Conservation (phyloP, 2,113 vertebrate genomes). For the Phylloscopus trochiloides region DNA sequence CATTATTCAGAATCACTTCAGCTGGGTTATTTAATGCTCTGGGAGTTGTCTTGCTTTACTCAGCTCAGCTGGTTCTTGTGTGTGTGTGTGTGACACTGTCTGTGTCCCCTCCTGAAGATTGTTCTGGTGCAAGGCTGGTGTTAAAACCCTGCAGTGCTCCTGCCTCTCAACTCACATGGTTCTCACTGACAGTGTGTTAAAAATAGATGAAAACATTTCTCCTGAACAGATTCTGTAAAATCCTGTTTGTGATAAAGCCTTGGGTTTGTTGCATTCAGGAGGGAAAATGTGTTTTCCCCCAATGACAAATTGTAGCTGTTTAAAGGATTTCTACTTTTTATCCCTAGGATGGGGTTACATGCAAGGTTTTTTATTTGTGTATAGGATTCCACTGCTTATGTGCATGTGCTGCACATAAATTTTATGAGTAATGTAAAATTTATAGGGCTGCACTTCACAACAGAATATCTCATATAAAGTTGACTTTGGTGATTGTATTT, state of each 20-base stretch:
- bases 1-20: not conserved
- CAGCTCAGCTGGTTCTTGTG: not conserved
- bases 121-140: not conserved
- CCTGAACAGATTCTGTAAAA: not conserved
- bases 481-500: not conserved
- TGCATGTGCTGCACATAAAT: not conserved
- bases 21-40: rapidly evolving
- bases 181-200: not conserved
- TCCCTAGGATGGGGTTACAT: not conserved
- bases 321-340: not conserved
- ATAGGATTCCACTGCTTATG: not conserved
- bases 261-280: not conserved
- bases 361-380: not conserved
- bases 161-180: not conserved
- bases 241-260: not conserved
- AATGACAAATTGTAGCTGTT: not conserved
- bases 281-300: not conserved
- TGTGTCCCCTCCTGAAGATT: not conserved
- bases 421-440: not conserved
- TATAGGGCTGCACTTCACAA: not conserved
- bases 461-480: rapidly evolving
- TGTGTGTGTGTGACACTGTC: rapidly evolving
- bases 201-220: not conserved
- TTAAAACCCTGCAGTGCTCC: not conserved
- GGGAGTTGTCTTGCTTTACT: not conserved